These are phyloP conservation scores for Pristionchus entomophagus DNA, from an alignment of 2,888 invertebrate species.

Conservation along the genomic window DNA sequence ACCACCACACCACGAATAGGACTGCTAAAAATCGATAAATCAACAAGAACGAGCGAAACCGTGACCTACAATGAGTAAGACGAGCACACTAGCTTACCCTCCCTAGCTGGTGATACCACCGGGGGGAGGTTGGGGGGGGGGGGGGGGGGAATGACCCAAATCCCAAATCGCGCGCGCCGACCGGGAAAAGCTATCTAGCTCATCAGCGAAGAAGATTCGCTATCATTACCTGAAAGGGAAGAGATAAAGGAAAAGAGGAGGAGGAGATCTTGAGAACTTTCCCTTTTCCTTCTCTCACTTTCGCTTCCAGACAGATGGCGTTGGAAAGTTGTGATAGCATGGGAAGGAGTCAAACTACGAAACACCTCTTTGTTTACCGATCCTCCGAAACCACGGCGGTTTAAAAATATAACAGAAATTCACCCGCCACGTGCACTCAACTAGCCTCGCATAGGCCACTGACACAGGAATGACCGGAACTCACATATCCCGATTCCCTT, in stretches of 20 bases:
- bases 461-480: too few relatives aligned
- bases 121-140: too few relatives aligned
- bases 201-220: slow-evolving; percentile 19
- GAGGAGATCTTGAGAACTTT: slow-evolving; percentile 39
- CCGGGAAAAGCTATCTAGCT: slow-evolving; percentile 42
- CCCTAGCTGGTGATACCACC: neutral
- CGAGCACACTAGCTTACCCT: slow-evolving; percentile 12
- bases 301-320: neutral
- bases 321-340: neutral
- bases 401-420: too few relatives aligned
- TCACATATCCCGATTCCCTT: too few relatives aligned
- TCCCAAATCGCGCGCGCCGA: too few relatives aligned
- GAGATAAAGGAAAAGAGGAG: neutral
- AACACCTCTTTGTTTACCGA: too few relatives aligned
- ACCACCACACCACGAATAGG: neutral
- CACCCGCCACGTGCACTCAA: too few relatives aligned
- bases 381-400: too few relatives aligned
- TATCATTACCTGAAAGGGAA: slow-evolving; percentile 11
- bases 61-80: slow-evolving; percentile 6
- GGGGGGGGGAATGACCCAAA: slow-evolving; percentile 41
- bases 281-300: slow-evolving; percentile 37
- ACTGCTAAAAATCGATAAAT: neutral
- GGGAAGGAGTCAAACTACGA: too few relatives aligned
- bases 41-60: slow-evolving; percentile 3
- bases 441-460: too few relatives aligned